These are phyloP conservation scores for Myathropa florea DNA, from an alignment of 2,888 invertebrate genomes.

Conservation along the genomic window DNA sequence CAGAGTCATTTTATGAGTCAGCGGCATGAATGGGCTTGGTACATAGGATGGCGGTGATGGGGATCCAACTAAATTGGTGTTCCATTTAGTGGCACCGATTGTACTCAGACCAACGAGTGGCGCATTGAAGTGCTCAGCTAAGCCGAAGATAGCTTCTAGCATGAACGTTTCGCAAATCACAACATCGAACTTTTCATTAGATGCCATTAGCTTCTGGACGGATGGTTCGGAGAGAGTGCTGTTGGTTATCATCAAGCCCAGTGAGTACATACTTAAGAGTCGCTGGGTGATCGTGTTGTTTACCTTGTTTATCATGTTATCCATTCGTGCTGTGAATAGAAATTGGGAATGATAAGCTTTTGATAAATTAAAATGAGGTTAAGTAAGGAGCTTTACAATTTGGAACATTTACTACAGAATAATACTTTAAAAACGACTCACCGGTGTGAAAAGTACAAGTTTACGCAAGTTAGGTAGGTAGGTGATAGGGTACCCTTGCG, in stretches of 20 bases:
- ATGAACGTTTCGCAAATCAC: constrained; percentile 79
- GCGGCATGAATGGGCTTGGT: constrained; percentile 75
- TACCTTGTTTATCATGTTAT: neutral
- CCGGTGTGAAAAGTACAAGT: too few species aligned
- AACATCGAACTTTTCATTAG: constrained; percentile 78
- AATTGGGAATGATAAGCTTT: neutral
- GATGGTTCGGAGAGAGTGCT: constrained; percentile 72
- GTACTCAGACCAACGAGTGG: constrained; percentile 77
- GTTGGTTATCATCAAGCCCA: constrained; percentile 75
- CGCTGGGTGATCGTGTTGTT: neutral
- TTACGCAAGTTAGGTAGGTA: too few species aligned
- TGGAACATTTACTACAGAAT: too few species aligned
- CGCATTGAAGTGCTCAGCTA: constrained; percentile 77
- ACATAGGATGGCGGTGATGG: constrained; percentile 79
- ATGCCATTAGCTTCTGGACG: constrained; percentile 73
- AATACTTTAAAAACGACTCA: too few species aligned
- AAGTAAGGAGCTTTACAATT: too few species aligned
- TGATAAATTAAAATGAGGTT: neutral
- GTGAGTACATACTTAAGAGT: constrained; percentile 56
- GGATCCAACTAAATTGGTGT: constrained; percentile 76
- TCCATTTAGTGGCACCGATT: constrained; percentile 76
- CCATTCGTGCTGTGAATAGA: neutral
- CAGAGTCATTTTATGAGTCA: constrained; percentile 78
- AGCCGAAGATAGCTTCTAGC: constrained; percentile 78
- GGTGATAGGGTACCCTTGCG: too few species aligned